Conservation (phyloP, 1,140 invertebrate genomes). For the Drosophila ogumai region DNA sequence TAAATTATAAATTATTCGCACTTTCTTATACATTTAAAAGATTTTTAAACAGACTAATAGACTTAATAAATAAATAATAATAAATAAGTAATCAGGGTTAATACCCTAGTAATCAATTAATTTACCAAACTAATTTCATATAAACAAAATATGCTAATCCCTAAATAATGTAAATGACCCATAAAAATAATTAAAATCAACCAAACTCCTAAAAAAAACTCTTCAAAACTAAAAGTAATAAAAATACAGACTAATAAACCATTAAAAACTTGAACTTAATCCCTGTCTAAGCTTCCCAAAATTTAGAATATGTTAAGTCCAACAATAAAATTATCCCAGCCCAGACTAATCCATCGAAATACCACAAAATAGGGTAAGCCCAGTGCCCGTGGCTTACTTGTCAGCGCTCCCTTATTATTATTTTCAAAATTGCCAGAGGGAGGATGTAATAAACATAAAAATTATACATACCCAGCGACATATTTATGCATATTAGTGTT, state of each 20-base stretch:
- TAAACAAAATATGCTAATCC: not conserved
- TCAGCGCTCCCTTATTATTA: constrained; percentile 6
- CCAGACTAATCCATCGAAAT: constrained; percentile 21
- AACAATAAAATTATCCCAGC: not conserved
- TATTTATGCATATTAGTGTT: constrained; percentile 63
- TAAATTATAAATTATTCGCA: too few species aligned
- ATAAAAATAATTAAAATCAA: not conserved
- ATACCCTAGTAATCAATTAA: too few species aligned
- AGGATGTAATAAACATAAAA: constrained; percentile 65
- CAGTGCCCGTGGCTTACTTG: not conserved
- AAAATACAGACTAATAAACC: not conserved
- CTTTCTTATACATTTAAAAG: too few species aligned
- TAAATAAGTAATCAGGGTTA: too few species aligned
- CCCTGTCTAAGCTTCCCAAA: not conserved
- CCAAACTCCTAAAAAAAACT: not conserved
- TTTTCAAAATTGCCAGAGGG: constrained; percentile 25
- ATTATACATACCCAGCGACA: constrained; percentile 54
- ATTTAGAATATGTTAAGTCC: not conserved
- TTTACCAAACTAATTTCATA: too few species aligned
- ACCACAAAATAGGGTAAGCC: constrained; percentile 9
- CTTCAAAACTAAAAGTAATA: not conserved
- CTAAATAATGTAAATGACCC: not conserved
- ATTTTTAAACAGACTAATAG: too few species aligned
- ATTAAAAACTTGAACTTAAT: constrained; percentile 1
- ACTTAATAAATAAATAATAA: too few species aligned